A percentile compares a stretch with the other conserved stretches of the same genome.
Conservation (phyloP, 1,140 invertebrate genomes). For the Stegodyphus mimosarum region DNA sequence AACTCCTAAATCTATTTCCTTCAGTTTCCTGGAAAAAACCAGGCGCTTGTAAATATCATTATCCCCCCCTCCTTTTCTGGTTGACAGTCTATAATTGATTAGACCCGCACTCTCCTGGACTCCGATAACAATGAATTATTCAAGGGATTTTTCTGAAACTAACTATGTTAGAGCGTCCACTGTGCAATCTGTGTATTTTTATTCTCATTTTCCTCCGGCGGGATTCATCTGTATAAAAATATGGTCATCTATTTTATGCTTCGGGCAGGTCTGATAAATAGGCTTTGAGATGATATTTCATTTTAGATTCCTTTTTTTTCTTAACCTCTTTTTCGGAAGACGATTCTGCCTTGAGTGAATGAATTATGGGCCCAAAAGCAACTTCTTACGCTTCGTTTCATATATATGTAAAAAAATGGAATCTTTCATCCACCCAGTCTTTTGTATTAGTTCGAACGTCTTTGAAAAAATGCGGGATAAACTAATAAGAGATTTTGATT, state of each 20-base stretch:
- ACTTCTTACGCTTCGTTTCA: too few relatives aligned
- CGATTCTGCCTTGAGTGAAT: too few relatives aligned
- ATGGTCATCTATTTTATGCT: constrained; percentile 29
- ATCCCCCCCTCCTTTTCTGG: background rate
- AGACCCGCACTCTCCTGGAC: constrained; percentile 6
- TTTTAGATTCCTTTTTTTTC: constrained; percentile 11
- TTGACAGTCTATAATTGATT: constrained; percentile 45
- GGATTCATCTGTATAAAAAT: constrained; percentile 36
- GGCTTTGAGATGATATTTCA: constrained; percentile 39
- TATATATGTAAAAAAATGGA: too few relatives aligned
- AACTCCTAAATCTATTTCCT: constrained; percentile 11
- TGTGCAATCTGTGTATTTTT: constrained; percentile 8
- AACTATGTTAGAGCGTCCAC: constrained; percentile 24
- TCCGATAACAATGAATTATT: constrained; percentile 46
- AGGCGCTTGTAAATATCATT: constrained; percentile 31
- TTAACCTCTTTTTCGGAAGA: background rate
- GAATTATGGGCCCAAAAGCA: too few relatives aligned
- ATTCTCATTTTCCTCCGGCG: background rate
- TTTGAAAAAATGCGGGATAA: too few relatives aligned
- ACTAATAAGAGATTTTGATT: too few relatives aligned
- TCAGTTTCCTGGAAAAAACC: constrained; percentile 8
- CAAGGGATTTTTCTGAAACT: constrained; percentile 11
- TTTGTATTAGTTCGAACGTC: too few relatives aligned
- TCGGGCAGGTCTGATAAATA: constrained; percentile 33
- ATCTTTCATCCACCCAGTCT: too few relatives aligned